These are phyloP conservation scores for Rhizoglyphus robini DNA, from an alignment of 1,140 invertebrate species.

Conservation along the genomic window DNA sequence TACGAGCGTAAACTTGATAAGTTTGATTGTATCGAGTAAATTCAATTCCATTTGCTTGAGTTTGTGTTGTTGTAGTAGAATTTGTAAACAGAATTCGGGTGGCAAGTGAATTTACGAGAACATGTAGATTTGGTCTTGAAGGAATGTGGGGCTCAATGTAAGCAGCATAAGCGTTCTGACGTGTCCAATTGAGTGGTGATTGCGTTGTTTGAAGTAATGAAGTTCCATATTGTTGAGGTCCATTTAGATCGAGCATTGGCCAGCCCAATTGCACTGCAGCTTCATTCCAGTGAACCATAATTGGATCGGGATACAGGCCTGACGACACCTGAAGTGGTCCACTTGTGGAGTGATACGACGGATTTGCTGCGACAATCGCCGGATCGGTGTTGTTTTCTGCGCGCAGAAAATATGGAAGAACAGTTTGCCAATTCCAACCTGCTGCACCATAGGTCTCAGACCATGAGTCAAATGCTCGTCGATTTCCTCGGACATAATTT, in stretches of 20 bases:
- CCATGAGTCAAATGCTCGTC: constrained; percentile 77
- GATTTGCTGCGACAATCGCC: constrained; percentile 48
- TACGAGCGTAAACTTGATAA: constrained; percentile 53
- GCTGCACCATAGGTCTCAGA: constrained; percentile 42
- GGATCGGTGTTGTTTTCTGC: constrained; percentile 55
- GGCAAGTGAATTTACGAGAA: too few species aligned
- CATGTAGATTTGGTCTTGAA: constrained; percentile 69
- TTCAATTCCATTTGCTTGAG: constrained; percentile 67
- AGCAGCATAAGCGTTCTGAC: constrained; percentile 62
- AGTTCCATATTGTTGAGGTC: constrained; percentile 32
- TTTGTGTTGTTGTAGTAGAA: constrained; percentile 53
- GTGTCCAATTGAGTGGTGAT: too few species aligned
- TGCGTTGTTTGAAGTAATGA: constrained; percentile 56
- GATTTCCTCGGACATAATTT: constrained; percentile 81
- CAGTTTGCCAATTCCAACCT: constrained; percentile 57
- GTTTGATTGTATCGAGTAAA: constrained; percentile 56
- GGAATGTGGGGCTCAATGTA: constrained; percentile 60
- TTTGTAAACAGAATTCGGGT: constrained; percentile 68
- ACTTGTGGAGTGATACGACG: constrained; percentile 30
- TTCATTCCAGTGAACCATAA: constrained; percentile 51
- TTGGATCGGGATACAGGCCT: constrained; percentile 27
- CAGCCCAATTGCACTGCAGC: constrained; percentile 57
- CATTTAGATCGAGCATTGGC: constrained; percentile 36
- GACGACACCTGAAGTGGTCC: constrained; percentile 28
- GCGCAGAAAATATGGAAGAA: constrained; percentile 49